Base-by-base conservation (phyloP, 2,113 vertebrate genomes). In the Nothobranchius furzeri region DNA sequence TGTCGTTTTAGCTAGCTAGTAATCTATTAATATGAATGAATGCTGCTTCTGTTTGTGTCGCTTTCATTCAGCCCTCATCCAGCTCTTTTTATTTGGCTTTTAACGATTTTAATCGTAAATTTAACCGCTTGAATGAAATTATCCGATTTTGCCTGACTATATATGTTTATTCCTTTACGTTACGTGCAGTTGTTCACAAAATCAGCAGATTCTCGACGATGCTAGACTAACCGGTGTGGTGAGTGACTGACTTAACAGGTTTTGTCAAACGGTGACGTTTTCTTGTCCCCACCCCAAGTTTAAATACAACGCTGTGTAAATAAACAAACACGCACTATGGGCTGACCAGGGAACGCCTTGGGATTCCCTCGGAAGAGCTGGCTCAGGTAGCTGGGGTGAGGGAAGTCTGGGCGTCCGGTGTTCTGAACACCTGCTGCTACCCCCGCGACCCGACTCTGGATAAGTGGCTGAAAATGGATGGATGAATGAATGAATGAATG, bases 221-320 rank as follows among this genome's bases (percentile, higher is more conserved):
- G 49, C 52, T 54, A 60, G 73, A 76, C 58, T 10, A 87, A 85
- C 79, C 82, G 79, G 79, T 75, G 71, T 55, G 72, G 24, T 47
- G 20, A 13, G 65, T 70, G 2, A 2, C 1, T 54, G 36, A 47
- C 14, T 36, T 42, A 4, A 35, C 42, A 35, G 52, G 58, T 25
- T 13, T 45, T 45, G 43, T 45, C 12, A 42, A 45, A 45, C 43
- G 43, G 43, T 45, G 43, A 45, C 10, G 43, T 12, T 45, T 20
- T 45, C 43, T 12, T 45, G 9, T 45, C 43, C 12, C 43, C 10
- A 45, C 43, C 43, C 43, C 43, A 11, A 12, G 43, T 45, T 40
- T 12, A 45, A 45, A 45, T 1, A 45, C 9, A 45, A 11, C 20
- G 20, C 20, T 20, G 20, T 20, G 20, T 20, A 20, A 20, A 20